phyloP scores from a whole-genome alignment of 2,797 vertebrate genomes.

The Rhabdomys pumilio region DNA sequence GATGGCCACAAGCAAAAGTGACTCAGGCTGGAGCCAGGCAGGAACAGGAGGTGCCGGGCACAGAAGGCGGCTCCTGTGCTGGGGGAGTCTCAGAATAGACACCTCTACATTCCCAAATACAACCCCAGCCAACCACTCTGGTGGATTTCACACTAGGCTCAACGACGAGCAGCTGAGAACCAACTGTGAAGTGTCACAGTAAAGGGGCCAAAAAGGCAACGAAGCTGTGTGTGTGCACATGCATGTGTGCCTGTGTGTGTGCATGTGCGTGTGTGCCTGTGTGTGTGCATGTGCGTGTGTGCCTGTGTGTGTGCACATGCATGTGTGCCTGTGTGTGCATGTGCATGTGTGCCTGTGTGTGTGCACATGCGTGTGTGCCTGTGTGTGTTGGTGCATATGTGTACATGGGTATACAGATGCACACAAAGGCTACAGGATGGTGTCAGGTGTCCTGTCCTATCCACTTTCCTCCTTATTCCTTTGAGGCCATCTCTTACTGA shows the following conservation, averaged over 20 bases:
- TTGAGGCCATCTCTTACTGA: background rate
- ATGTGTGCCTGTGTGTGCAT: background rate
- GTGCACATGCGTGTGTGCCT: background rate
- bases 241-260: background rate
- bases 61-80: background rate
- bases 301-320: too few species aligned
- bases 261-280: background rate
- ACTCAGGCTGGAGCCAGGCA: slow-evolving; percentile 17
- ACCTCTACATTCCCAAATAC: slow-evolving; percentile 25
- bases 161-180: slow-evolving; percentile 3
- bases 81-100: slow-evolving; percentile 49
- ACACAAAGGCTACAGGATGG: background rate
- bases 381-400: background rate
- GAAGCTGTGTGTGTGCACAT: background rate
- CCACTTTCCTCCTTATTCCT: background rate
- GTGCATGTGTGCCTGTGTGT: background rate
- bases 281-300: background rate
- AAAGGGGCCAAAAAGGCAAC: background rate
- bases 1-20: slow-evolving; percentile 30
- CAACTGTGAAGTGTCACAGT: background rate
- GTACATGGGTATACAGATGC: background rate
- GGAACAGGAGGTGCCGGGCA: slow-evolving; percentile 58
- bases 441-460: background rate
- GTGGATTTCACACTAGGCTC: slow-evolving; percentile 16
- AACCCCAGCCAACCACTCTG: background rate